Evolutionary conservation across 2,113 vertebrate genomes (phyloP).

Genomic region (Campylomormyrus tamandua): DNA sequence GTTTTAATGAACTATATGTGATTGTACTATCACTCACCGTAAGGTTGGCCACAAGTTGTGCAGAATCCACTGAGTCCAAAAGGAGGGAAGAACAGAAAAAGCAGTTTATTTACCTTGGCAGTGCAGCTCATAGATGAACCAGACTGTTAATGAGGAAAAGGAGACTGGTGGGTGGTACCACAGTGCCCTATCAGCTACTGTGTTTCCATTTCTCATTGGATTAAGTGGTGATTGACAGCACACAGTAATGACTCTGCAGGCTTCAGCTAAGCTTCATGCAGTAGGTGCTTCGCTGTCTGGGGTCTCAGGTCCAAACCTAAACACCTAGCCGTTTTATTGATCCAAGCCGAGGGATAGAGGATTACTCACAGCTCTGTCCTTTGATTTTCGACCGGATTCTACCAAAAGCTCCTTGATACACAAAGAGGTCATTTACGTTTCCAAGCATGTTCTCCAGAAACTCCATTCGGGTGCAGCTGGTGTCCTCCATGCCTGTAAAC

Average conservation of each 20-base stretch:
- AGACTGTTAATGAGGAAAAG: background rate
- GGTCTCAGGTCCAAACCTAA: background rate
- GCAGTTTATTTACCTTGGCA: background rate
- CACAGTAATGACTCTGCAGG: background rate
- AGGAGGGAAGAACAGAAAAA: slow-evolving; percentile 10
- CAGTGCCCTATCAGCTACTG: background rate
- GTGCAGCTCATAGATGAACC: background rate
- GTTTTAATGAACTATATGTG: background rate
- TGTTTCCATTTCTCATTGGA: background rate
- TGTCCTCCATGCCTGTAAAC: slow-evolving; percentile 61
- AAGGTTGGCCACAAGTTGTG: slow-evolving; percentile 57
- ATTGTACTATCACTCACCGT: slow-evolving; percentile 43
- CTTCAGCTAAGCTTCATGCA: background rate
- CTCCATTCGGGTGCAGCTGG: slow-evolving; percentile 59
- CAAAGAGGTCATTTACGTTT: slow-evolving; percentile 34
- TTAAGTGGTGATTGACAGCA: background rate
- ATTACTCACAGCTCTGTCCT: slow-evolving; percentile 40
- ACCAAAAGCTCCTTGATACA: slow-evolving; percentile 55
- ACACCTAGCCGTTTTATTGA: background rate
- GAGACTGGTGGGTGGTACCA: background rate
- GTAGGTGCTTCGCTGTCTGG: background rate
- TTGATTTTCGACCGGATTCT: slow-evolving; percentile 49
- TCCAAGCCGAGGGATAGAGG: background rate
- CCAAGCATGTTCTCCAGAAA: slow-evolving; percentile 49
- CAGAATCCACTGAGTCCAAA: slow-evolving; percentile 48